These are phyloP conservation scores for Andrena camellia DNA, from an alignment of 2,888 invertebrate species.

Conservation along the genomic window DNA sequence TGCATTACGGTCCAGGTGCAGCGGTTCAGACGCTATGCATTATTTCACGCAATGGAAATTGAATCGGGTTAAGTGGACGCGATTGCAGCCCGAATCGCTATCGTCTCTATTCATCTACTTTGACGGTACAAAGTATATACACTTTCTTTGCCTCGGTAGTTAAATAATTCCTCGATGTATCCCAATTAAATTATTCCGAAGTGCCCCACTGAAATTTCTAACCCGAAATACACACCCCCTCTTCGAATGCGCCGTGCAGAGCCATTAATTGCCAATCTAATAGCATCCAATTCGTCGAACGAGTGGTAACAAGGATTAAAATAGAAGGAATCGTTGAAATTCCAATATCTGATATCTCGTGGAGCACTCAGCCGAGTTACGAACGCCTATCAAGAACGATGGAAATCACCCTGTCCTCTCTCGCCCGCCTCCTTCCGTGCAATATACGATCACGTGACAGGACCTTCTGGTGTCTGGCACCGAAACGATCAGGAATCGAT, in stretches of 20 bases:
- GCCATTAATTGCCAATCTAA: too few species aligned
- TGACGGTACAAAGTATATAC: background rate
- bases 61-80: constrained; percentile 8
- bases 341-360: constrained; percentile 25
- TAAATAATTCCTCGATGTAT: too few species aligned
- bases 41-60: constrained; percentile 44
- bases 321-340: constrained; percentile 10
- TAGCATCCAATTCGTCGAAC: background rate
- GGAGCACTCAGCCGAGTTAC: constrained; percentile 8
- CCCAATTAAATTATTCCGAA: too few species aligned
- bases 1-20: constrained; percentile 45
- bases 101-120: background rate
- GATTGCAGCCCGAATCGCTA: constrained; percentile 4
- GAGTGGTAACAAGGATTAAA: background rate
- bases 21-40: constrained; percentile 23
- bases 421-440: constrained; percentile 32
- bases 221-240: too few species aligned
- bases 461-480: constrained; percentile 78
- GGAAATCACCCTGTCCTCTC: constrained; percentile 52
- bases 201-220: too few species aligned
- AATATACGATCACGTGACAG: constrained; percentile 65
- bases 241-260: too few species aligned
- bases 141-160: too few species aligned
- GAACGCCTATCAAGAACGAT: constrained; percentile 48
- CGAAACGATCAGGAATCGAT: constrained; percentile 71